Conservation (phyloP, 2,113 vertebrate species). For the Falcunculus frontatus region DNA sequence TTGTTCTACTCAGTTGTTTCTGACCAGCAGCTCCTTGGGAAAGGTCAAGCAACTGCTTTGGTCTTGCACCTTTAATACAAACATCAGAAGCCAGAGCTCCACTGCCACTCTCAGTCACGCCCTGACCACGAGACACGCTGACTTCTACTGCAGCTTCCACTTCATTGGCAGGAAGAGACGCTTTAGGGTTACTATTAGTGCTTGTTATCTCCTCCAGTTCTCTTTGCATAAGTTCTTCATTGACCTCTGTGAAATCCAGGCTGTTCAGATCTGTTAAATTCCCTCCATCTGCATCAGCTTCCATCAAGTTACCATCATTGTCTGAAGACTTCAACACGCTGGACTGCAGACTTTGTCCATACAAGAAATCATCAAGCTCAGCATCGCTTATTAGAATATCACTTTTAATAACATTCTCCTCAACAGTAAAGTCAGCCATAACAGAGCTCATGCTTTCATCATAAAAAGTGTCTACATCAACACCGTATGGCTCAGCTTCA, state of each 20-base stretch:
- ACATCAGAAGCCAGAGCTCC: constrained; percentile 21
- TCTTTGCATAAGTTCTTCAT: neutral
- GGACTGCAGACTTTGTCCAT: constrained; percentile 69
- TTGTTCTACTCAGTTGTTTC: constrained; percentile 24
- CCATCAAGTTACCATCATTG: neutral
- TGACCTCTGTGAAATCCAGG: neutral
- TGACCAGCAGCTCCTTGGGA: constrained; percentile 49
- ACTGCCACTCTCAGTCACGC: neutral
- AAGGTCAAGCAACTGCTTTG: constrained; percentile 79
- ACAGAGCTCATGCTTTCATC: neutral
- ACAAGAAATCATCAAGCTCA: constrained; percentile 91
- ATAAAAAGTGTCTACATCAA: neutral
- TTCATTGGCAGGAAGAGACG: neutral
- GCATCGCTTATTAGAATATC: constrained; percentile 83
- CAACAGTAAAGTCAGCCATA: constrained; percentile 64
- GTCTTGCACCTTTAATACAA: constrained; percentile 81
- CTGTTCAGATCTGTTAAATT: neutral
- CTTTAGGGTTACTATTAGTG: neutral
- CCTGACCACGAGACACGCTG: neutral
- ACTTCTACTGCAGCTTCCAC: constrained; percentile 37
- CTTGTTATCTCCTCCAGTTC: neutral
- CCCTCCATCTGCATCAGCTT: neutral
- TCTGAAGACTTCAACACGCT: constrained; percentile 6
- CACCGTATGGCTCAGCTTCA: neutral
- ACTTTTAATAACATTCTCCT: constrained; percentile 72